These are phyloP conservation scores for Portunus trituberculatus DNA, from an alignment of 1,140 invertebrate species.

Conservation along the genomic window DNA sequence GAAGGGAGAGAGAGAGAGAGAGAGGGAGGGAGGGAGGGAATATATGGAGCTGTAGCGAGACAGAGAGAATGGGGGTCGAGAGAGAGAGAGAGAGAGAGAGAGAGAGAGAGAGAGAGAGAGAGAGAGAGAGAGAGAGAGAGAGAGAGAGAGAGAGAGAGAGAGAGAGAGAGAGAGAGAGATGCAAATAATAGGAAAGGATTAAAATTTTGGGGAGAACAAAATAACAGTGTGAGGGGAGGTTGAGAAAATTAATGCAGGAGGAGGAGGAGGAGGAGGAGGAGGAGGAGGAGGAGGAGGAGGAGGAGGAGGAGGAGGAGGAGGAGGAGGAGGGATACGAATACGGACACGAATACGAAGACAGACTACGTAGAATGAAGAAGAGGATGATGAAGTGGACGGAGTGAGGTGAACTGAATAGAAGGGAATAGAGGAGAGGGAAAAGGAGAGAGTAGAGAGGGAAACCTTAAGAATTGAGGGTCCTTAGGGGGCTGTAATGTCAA, in stretches of 20 bases:
- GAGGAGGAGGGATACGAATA: not conserved
- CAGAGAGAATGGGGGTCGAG: not conserved
- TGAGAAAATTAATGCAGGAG: not conserved
- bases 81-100: too few relatives aligned
- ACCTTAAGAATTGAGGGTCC: not conserved
- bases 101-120: too few relatives aligned
- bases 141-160: not conserved
- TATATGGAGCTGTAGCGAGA: not conserved
- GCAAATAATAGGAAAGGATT: not conserved
- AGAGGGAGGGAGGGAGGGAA: not conserved
- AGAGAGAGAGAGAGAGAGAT: conserved; percentile 35
- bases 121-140: too few relatives aligned
- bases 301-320: conserved; percentile 8
- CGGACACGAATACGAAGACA: not conserved
- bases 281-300: conserved; percentile 16
- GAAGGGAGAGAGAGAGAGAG: not conserved
- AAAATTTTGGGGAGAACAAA: too few relatives aligned
- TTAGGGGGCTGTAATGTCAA: too few relatives aligned
- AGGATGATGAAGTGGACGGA: not conserved
- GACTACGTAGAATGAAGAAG: not conserved
- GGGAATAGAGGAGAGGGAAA: not conserved
- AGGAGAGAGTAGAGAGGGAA: not conserved
- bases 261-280: conserved; percentile 25
- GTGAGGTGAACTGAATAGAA: not conserved
- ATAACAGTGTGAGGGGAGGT: not conserved